These are phyloP conservation scores for Spodoptera exigua DNA, from an alignment of 2,888 invertebrate species.

Conservation along the genomic window DNA sequence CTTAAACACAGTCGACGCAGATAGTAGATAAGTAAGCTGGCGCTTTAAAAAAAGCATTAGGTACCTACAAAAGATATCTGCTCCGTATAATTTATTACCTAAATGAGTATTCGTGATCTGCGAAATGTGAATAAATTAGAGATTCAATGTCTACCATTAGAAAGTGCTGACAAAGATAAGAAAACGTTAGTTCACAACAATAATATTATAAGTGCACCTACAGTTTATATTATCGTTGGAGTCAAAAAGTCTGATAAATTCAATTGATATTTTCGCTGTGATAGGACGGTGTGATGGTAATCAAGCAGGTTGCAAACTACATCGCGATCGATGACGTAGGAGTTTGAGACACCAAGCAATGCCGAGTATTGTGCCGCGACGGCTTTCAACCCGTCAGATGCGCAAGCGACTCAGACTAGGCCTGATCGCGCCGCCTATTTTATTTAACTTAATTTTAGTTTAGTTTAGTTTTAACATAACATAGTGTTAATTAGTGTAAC, in stretches of 20 bases:
- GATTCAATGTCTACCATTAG: slow-evolving; percentile 7
- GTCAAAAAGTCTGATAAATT: slow-evolving; percentile 29
- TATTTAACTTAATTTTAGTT: slow-evolving; percentile 40
- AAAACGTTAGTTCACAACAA: background rate
- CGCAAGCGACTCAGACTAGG: slow-evolving; percentile 69
- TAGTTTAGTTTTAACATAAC: slow-evolving; percentile 54
- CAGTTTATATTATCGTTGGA: slow-evolving; percentile 3
- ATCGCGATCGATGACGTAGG: slow-evolving; percentile 69
- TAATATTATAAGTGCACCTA: background rate
- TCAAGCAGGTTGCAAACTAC: slow-evolving; percentile 75
- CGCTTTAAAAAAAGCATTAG: too few relatives aligned
- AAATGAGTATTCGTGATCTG: background rate
- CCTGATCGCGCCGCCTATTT: slow-evolving; percentile 65
- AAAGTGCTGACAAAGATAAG: slow-evolving; percentile 44
- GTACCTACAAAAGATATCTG: too few relatives aligned
- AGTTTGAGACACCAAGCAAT: slow-evolving; percentile 45
- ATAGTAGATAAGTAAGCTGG: too few relatives aligned
- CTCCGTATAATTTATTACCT: too few relatives aligned
- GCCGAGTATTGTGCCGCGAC: slow-evolving; percentile 55
- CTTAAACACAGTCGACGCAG: too few relatives aligned
- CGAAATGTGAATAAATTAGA: background rate
- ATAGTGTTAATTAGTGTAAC: slow-evolving; percentile 59
- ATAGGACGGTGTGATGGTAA: slow-evolving; percentile 69
- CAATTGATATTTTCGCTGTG: slow-evolving; percentile 48
- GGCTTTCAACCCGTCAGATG: slow-evolving; percentile 69